phyloP scores from a whole-genome alignment of 2,797 vertebrate species.

The Craterocephalus amniculus region DNA sequence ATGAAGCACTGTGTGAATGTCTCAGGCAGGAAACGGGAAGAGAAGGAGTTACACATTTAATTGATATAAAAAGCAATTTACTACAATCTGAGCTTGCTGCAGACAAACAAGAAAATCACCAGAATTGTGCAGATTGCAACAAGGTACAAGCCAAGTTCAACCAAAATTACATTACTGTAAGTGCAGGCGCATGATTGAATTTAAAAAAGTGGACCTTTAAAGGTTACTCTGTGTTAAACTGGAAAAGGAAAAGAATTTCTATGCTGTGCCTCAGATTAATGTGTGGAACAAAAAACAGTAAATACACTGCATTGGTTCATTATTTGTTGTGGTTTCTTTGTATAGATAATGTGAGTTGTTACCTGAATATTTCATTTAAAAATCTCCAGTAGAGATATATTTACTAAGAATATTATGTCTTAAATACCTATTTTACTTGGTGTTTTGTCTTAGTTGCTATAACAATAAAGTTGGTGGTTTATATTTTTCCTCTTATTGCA shows the following conservation, averaged over 20 bases:
- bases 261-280: background rate
- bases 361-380: background rate
- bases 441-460: background rate
- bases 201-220: background rate
- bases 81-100: background rate
- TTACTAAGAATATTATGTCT: background rate
- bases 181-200: background rate
- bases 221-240: background rate
- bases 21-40: too few species aligned
- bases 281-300: background rate
- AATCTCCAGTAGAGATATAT: background rate
- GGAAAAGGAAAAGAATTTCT: background rate
- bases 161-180: background rate
- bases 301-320: background rate
- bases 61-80: background rate
- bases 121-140: background rate
- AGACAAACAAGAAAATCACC: background rate
- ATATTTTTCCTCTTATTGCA: background rate
- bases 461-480: background rate
- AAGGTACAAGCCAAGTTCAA: slow-evolving; percentile 1
- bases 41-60: background rate
- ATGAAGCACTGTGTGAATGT: too few species aligned
- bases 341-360: too few species aligned
- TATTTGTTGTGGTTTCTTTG: background rate
- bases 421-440: background rate